Evolutionary conservation across 1,140 invertebrate genomes (phyloP).

Genomic region (Holcopasites calliopsidis): DNA sequence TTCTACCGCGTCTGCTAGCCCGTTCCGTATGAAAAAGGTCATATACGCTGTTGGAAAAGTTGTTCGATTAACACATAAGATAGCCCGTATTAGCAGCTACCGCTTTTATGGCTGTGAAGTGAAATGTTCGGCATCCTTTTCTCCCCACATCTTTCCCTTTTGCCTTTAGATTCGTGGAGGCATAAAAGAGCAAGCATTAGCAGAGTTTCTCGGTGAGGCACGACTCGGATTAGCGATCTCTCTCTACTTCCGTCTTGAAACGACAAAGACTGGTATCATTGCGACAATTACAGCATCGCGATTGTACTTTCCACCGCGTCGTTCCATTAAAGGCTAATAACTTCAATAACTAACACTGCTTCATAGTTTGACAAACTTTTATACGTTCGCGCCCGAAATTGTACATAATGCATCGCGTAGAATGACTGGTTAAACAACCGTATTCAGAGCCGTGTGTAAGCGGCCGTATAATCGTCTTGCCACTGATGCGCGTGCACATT

Average conservation of each 20-base stretch:
- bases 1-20: too few species aligned
- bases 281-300: background rate
- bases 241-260: conserved; percentile 57
- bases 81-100: too few species aligned
- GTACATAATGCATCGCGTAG: background rate
- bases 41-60: too few species aligned
- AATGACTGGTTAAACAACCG: conserved; percentile 15
- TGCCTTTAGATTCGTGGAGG: conserved; percentile 27
- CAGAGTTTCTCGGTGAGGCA: conserved; percentile 58
- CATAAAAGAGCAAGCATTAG: conserved; percentile 16
- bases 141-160: conserved; percentile 1
- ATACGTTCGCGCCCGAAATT: background rate
- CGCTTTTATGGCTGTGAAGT: too few species aligned
- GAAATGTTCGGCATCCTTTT: background rate
- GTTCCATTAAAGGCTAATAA: too few species aligned
- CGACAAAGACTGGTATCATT: background rate
- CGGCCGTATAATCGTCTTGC: conserved; percentile 67
- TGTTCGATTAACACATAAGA: too few species aligned
- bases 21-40: too few species aligned
- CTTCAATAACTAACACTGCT: background rate
- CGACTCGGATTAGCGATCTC: conserved; percentile 57
- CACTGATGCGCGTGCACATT: conserved; percentile 42
- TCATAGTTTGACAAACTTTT: too few species aligned
- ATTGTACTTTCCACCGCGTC: too few species aligned
- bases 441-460: conserved; percentile 59